Evolutionary conservation across 2,113 vertebrate species (phyloP).

Genomic region (Chaetodon trifascialis): DNA sequence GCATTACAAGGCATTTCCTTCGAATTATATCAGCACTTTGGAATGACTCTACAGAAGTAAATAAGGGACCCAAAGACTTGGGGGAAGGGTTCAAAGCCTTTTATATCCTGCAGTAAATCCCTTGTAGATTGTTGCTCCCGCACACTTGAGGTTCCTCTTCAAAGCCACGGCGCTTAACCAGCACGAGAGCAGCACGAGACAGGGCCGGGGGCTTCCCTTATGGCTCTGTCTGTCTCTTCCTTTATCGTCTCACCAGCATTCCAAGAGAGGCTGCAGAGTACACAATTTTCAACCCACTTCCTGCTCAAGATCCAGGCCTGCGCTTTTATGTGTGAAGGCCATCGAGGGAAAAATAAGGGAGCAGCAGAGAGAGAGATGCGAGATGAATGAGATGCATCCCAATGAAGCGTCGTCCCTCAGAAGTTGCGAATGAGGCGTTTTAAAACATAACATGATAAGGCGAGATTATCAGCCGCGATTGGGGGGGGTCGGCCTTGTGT

Average conservation of each 20-base stretch:
- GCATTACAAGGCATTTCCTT: slow-evolving; percentile 30
- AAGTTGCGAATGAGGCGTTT: slow-evolving; percentile 76
- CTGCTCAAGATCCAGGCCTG: slow-evolving; percentile 58
- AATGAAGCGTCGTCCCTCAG: slow-evolving; percentile 69
- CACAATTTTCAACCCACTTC: slow-evolving; percentile 71
- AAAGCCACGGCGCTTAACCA: slow-evolving; percentile 70
- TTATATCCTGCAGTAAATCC: slow-evolving; percentile 74
- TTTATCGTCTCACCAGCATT: slow-evolving; percentile 80
- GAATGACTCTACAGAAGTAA: slow-evolving; percentile 69
- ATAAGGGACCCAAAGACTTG: slow-evolving; percentile 73
- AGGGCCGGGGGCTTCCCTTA: slow-evolving; percentile 76
- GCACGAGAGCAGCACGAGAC: slow-evolving; percentile 73
- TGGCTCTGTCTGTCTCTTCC: slow-evolving; percentile 74
- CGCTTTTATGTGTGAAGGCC: slow-evolving; percentile 75
- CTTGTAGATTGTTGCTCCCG: slow-evolving; percentile 79
- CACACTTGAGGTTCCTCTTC: slow-evolving; percentile 73
- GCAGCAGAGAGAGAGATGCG: slow-evolving; percentile 52
- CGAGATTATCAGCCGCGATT: slow-evolving; percentile 72
- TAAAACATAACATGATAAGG: slow-evolving; percentile 79
- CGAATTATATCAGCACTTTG: slow-evolving; percentile 68
- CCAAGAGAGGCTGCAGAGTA: slow-evolving; percentile 57
- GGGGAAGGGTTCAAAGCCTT: slow-evolving; percentile 71
- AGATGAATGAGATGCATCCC: slow-evolving; percentile 74
- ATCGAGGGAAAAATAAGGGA: slow-evolving; percentile 76
- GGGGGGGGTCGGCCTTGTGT: slow-evolving; percentile 50